Percentiles rank a stretch among this genome's conserved stretches.
Evolutionary conservation across 2,888 invertebrate genomes (phyloP).

Genomic region (Lumbricus terrestris): DNA sequence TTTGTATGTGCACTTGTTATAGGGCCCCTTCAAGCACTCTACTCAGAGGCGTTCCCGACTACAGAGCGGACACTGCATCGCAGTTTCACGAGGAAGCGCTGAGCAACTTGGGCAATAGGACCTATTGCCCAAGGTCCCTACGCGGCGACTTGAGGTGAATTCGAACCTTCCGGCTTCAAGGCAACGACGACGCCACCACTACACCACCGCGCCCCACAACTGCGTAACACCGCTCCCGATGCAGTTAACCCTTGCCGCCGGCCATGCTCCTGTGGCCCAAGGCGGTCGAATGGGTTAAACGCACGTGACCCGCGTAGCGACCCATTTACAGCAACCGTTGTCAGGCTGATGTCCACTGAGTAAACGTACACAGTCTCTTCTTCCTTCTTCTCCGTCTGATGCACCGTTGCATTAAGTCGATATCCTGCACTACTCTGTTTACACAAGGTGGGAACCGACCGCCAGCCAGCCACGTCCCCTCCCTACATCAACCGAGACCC

Average conservation of each 20-base stretch:
- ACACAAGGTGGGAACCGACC: background rate
- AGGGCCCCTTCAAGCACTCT: too few species aligned
- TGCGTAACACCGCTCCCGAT: background rate
- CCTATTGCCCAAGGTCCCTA: too few species aligned
- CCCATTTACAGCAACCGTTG: background rate
- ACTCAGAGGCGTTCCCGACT: too few species aligned
- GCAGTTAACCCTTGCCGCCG: background rate
- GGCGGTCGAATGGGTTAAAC: background rate
- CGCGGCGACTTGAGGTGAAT: too few species aligned
- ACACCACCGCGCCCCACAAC: too few species aligned
- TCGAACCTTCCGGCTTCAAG: too few species aligned
- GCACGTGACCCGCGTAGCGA: background rate
- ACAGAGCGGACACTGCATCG: too few species aligned
- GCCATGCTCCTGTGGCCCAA: background rate
- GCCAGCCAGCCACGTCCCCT: too few species aligned
- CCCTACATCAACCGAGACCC: background rate
- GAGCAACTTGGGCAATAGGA: too few species aligned
- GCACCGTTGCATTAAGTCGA: background rate
- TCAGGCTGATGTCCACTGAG: background rate
- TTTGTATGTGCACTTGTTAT: too few species aligned
- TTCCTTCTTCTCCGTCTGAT: background rate
- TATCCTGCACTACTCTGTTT: background rate
- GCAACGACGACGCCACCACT: too few species aligned
- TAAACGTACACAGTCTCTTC: background rate
- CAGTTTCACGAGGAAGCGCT: too few species aligned